phyloP scores from a whole-genome alignment of 2,797 vertebrate genomes.

The Hyperoplus lanceolatus region DNA sequence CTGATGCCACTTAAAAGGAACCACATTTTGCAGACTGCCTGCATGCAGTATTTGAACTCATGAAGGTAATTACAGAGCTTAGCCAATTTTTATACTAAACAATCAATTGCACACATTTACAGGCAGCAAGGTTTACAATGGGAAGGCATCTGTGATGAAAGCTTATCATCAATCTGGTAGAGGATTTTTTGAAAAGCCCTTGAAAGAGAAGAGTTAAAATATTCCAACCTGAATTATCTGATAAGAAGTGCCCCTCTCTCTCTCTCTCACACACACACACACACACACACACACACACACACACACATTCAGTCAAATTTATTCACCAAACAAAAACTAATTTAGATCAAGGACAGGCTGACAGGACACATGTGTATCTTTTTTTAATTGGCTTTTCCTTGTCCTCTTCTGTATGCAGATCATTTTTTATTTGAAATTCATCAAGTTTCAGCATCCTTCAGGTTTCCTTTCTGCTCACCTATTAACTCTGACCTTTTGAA shows the following conservation, averaged over 20 bases:
- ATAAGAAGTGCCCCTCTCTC: conserved; percentile 26
- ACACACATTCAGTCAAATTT: neutral
- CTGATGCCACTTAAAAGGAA: conserved; percentile 6
- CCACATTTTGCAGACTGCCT: neutral
- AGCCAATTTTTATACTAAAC: neutral
- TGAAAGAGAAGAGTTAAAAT: conserved; percentile 32
- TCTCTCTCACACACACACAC: neutral
- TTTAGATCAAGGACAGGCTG: conserved; percentile 39
- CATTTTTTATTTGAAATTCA: conserved; percentile 11
- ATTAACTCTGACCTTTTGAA: conserved; percentile 49
- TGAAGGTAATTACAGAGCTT: neutral
- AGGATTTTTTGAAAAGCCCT: conserved; percentile 26
- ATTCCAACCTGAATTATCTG: conserved; percentile 43
- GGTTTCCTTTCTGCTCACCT: conserved; percentile 18
- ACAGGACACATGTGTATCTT: conserved; percentile 9
- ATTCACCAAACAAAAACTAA: conserved; percentile 30
- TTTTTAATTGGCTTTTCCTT: neutral
- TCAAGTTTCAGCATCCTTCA: conserved; percentile 29
- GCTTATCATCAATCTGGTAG: conserved; percentile 23
- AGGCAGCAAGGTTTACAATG: no score
- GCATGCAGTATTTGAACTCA: neutral
- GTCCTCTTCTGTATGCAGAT: conserved; percentile 17
- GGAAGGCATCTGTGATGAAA: conserved; percentile 31
- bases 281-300: no score
- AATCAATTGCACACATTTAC: neutral